Base-by-base conservation (phyloP, 2,797 vertebrate genomes). In the Phalloptychus januarius region DNA sequence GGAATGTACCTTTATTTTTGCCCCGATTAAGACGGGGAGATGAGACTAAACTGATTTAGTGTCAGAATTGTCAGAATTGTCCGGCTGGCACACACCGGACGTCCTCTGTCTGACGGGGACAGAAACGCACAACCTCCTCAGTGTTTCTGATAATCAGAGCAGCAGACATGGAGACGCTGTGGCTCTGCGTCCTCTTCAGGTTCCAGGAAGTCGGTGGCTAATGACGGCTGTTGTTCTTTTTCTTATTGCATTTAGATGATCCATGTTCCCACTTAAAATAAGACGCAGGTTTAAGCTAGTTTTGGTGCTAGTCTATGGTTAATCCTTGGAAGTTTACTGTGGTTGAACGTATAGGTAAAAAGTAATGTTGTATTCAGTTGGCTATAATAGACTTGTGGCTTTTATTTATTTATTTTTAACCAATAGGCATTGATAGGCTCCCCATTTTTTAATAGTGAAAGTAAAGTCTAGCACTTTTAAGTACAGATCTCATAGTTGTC, bases 11-110 rank as follows among this genome's bases (percentile, higher is more conserved):
- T 42, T 40, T 86, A 74, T 90, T 87, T 79, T 48, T n/a, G n/a
- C 52, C 46, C 69, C 78, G 84, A 80, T 91, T 88, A 84, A 74
- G 76, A 74, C 20, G 74, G 31, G 85, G 20, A 82, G 83, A 86
- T 78, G 79, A 89, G 75, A 77, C 67, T 92, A 91, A 95, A 90
- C 76, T 81, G 77, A 93, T 94, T 91, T 93, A 83, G 38, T 74
- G 82, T 79, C 65, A 79, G 89, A 88, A 90, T 85, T 86, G 76
- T 94, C 88, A 88, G 87, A 86, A n/a, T n/a, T n/a, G n/a, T n/a
- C n/a, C 50, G 80, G 75, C 83, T 72, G 82, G 76, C 16, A 8
- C 13, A 3, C 78, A 78, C 88, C 79, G 83, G 90, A 94, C 88
- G 82, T 91, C 87, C 88, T 92, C 88, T 78, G 88, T 85, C 86